Evolutionary conservation across 2,797 vertebrate genomes (phyloP), one percentile per base, ranked within the genome.

Genomic region (Hippopotamyrus pictus): DNA sequence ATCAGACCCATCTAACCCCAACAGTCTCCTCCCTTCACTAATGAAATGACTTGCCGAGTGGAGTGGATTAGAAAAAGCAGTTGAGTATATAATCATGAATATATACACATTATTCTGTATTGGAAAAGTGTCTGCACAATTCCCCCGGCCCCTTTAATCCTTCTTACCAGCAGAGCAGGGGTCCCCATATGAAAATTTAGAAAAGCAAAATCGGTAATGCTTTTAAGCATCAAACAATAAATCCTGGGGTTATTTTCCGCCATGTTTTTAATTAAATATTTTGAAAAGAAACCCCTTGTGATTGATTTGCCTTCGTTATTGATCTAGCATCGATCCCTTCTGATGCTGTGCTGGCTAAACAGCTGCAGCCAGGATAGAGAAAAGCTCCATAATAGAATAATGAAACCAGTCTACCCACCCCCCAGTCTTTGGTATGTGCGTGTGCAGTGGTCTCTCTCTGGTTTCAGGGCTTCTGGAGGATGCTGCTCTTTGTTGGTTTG

Each of bases 201-300:
- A 97, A 96, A 95, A 96, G 95, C 96, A 96, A 97, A 97, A 97
- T 97, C 96, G 96, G 96, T 97, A 97, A 97, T 96, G 96, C 96
- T 97, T 96, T 97, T 96, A 97, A 97, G 97, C 96, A 96, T 97
- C 97, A 96, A 97, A 97, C 96, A 96, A 96, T 97, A 97, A 97
- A 97, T 97, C 96, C 95, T 95, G 91, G 94, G 96, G 96, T 97
- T 97, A 97, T 97, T 97, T 96, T 95, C 96, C 95, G 97, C 95
- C 95, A 94, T 97, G 96, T 98, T 97, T 97, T 97, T 97, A 97
- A 98, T 97, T 97, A 97, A 97, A 97, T 97, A 97, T 97, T 97
- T 97, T 94, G 93, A 95, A 96, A 97, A 98, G 96, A 97, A 97
- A 98, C 96, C 96, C 96, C 93, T 92, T 90, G 93, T 96, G 97